Evolutionary conservation across 1,140 invertebrate genomes (phyloP), one percentile per base, ranked within the genome.

Genomic region (Heliconius himera): DNA sequence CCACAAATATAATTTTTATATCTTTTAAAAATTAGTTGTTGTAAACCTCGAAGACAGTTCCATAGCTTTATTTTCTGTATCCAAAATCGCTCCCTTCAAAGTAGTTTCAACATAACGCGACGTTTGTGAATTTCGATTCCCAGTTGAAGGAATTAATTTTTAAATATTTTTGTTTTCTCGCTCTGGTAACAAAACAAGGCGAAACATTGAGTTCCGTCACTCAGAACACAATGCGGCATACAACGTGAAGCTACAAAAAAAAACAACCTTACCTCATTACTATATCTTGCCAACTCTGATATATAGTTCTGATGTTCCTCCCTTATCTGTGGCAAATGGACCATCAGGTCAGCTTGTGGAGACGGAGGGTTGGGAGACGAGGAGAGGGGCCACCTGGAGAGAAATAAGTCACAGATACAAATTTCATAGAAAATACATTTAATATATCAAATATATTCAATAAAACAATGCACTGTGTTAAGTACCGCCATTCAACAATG

Each of bases 241-340:
- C 66, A 76, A 41, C 29, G n/a, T 41, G 18, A 78, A 74, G n/a
- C 46, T 46, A 9, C 46, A 38, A n/a, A 20, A 73, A 77, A 20
- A 41, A 9, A 26, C 16, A 11, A 36, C 36, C 77, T 66, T n/a
- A 97, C 97, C 95, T 99, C 98, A 91, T 99, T 99, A 82, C 97
- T 98, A 92, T 99, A 99, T 86, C 98, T 95, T 2, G 99, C 98
- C 80, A 99, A 95, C 94, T 99, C 99, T 74, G 98, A 99, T 72
- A 99, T 99, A 91, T 99, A 99, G 89, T 98, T 98, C 76, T 99
- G 98, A 95, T 99, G 99, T 93, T 99, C 98, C 86, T 99, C 98
- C 75, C 99, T 95, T 81, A 99, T 99, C 88, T 98, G 96, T 8
- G 98, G 98, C 81, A 99, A 95, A 95, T 99, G 98, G 8, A 99